Evolutionary conservation across 2,113 vertebrate species (phyloP).

Genomic region (Dolichallabes microphthalmus): DNA sequence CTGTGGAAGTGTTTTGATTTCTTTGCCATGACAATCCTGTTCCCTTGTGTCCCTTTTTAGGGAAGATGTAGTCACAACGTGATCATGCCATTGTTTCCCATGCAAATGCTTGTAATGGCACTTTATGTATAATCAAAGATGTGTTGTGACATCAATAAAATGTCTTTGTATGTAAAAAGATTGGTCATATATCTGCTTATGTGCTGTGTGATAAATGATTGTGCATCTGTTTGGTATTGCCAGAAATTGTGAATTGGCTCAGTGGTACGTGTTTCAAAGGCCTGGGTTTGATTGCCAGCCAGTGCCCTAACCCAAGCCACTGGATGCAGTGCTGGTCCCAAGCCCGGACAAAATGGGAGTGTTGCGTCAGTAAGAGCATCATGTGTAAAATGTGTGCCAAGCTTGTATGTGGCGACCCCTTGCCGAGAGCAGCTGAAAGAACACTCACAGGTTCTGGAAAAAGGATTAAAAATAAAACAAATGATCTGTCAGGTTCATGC

Average conservation of each 20-base stretch:
- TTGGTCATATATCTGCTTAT: background rate
- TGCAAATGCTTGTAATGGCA: conserved; percentile 70
- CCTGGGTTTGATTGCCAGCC: too few species aligned
- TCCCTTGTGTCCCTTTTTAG: conserved; percentile 48
- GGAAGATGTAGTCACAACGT: conserved; percentile 57
- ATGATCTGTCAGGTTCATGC: background rate
- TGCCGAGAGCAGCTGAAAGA: too few species aligned
- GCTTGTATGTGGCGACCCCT: too few species aligned
- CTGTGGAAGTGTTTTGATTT: conserved; percentile 42
- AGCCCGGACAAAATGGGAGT: too few species aligned
- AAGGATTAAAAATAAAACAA: too few species aligned
- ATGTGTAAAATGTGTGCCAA: too few species aligned
- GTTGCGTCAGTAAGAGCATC: too few species aligned
- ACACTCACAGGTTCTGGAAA: too few species aligned
- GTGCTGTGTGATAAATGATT: background rate
- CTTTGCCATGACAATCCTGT: conserved; percentile 70
- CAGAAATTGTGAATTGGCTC: background rate
- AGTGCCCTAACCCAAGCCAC: too few species aligned
- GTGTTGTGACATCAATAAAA: conserved; percentile 55
- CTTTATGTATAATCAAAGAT: conserved; percentile 65
- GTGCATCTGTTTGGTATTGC: background rate
- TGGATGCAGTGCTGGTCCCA: too few species aligned
- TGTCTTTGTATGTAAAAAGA: conserved; percentile 49
- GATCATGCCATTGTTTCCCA: conserved; percentile 63
- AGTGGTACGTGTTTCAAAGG: too few species aligned